Evolutionary conservation across 2,113 vertebrate genomes (phyloP).

Genomic region (Mustelus asterias): DNA sequence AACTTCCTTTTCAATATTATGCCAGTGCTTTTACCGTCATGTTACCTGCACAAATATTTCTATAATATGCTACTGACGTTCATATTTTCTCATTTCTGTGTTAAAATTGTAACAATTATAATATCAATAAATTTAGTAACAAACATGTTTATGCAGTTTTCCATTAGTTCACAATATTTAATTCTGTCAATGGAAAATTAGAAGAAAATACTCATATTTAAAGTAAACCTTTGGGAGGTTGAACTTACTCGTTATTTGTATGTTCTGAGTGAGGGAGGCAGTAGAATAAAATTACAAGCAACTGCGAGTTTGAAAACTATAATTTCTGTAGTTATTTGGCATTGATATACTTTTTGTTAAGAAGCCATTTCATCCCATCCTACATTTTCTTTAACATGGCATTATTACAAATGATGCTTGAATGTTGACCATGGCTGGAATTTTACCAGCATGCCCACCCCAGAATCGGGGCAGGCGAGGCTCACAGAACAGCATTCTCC

Average conservation of each 20-base stretch:
- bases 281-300: background rate
- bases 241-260: background rate
- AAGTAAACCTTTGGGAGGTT: background rate
- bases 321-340: background rate
- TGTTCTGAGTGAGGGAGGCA: background rate
- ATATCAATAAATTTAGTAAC: background rate
- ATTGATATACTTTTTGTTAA: background rate
- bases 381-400: background rate
- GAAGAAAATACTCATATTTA: background rate
- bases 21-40: background rate
- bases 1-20: background rate
- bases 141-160: background rate
- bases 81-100: background rate
- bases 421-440: background rate
- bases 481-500: too few relatives aligned
- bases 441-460: too few relatives aligned
- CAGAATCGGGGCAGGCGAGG: too few relatives aligned
- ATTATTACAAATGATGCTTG: background rate
- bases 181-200: conserved; percentile 2
- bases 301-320: background rate
- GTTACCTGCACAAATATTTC: background rate
- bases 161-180: background rate
- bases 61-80: background rate
- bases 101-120: background rate
- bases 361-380: background rate